phyloP scores from a whole-genome alignment of 2,113 vertebrate genomes.

The Ellobius talpinus region DNA sequence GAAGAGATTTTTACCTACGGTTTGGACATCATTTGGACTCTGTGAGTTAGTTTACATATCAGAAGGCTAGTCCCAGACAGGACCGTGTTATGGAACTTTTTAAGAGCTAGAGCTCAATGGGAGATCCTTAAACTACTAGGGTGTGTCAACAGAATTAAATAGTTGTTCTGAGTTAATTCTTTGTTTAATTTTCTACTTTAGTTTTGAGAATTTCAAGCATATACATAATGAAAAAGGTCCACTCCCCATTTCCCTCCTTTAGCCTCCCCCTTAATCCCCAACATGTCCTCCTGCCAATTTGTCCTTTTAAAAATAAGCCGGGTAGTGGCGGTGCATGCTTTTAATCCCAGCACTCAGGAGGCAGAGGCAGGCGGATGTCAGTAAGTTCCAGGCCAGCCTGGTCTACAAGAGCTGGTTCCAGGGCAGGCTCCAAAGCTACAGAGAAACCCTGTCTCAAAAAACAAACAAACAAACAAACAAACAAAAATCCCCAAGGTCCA shows the following conservation, averaged over 20 bases:
- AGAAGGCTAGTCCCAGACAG: background rate
- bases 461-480: too few relatives aligned
- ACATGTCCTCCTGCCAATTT: background rate
- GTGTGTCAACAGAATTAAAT: background rate
- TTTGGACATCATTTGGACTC: background rate
- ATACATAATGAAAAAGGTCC: background rate
- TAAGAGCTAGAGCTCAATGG: background rate
- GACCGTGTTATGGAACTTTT: background rate
- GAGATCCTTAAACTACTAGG: background rate
- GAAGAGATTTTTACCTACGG: background rate
- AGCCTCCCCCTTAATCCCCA: too few relatives aligned
- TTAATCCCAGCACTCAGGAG: too few relatives aligned
- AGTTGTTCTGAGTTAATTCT: background rate
- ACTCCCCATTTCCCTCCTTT: background rate
- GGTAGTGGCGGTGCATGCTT: rapidly evolving
- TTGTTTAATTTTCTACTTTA: background rate
- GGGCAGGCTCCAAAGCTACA: too few relatives aligned
- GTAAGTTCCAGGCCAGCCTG: too few relatives aligned
- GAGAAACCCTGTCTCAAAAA: too few relatives aligned
- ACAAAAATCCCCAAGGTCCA: background rate
- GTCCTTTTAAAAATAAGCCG: background rate
- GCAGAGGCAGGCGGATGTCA: too few relatives aligned
- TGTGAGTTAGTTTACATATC: background rate
- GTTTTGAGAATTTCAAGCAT: background rate
- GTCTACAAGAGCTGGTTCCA: too few relatives aligned